phyloP scores from a whole-genome alignment of 2,113 vertebrate species.

The Ploceus nigricollis region DNA sequence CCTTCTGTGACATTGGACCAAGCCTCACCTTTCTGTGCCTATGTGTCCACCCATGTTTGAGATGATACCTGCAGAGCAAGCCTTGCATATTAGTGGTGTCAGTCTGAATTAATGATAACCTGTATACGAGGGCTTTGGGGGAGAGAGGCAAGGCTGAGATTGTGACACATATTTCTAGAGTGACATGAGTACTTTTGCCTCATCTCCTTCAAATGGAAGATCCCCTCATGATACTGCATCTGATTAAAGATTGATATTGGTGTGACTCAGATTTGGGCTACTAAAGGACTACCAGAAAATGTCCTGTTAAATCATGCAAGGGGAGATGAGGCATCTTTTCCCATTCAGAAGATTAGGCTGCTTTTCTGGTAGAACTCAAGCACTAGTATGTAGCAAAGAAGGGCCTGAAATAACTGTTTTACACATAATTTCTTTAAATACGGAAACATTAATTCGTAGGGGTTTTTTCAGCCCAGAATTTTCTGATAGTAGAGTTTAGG shows the following conservation, averaged over 20 bases:
- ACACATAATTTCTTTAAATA: not conserved
- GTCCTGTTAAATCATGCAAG: not conserved
- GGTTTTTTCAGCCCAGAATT: not conserved
- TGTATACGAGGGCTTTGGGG: accelerated
- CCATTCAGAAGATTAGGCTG: not conserved
- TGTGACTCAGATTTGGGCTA: not conserved
- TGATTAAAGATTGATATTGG: not conserved
- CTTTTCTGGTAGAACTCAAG: not conserved
- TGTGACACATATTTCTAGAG: not conserved
- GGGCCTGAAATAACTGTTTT: not conserved
- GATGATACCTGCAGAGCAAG: not conserved
- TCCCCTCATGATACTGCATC: not conserved
- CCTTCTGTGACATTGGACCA: not conserved
- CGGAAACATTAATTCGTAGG: not conserved
- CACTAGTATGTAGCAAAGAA: not conserved
- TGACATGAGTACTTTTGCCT: not conserved
- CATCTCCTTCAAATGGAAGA: not conserved
- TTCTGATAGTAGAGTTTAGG: not conserved
- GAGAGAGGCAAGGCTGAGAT: too few relatives aligned
- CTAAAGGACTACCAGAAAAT: not conserved
- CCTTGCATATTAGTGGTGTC: not conserved
- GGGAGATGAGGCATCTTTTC: not conserved
- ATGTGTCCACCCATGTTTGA: accelerated
- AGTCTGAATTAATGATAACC: not conserved
- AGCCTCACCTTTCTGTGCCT: not conserved